These are phyloP conservation scores for Lutjanus campechanus DNA, from an alignment of 2,797 vertebrate species.

Conservation along the genomic window DNA sequence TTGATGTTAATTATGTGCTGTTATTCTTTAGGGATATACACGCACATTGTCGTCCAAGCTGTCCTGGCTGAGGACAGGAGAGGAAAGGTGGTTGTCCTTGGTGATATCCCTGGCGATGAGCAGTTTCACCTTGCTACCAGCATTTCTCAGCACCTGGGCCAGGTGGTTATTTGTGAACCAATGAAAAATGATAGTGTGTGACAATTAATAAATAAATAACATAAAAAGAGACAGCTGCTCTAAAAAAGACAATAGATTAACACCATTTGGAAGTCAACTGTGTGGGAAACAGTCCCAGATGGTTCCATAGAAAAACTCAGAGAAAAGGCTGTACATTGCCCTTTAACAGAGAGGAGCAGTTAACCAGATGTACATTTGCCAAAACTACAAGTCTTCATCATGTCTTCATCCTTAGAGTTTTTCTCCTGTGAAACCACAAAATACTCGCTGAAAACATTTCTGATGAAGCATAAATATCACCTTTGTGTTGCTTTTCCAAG, in stretches of 20 bases:
- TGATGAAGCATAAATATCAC: background rate
- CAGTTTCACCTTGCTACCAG: constrained; percentile 91
- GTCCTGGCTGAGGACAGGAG: constrained; percentile 76
- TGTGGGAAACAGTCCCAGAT: background rate
- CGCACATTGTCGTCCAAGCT: constrained; percentile 65
- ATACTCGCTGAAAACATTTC: too few relatives aligned
- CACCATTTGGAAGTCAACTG: background rate
- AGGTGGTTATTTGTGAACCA: constrained; percentile 45
- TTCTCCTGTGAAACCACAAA: background rate
- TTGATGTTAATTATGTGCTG: background rate
- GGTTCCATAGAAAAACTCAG: background rate
- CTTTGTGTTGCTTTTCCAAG: too few relatives aligned
- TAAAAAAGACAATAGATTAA: background rate
- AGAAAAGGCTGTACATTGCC: background rate
- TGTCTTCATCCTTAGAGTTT: background rate
- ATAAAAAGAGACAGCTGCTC: constrained; percentile 9
- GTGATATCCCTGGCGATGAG: constrained; percentile 91
- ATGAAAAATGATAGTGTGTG: constrained; percentile 23
- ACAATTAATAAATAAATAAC: constrained; percentile 27
- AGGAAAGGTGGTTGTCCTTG: constrained; percentile 81
- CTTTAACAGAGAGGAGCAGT: background rate
- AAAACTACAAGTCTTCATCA: background rate
- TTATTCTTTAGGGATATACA: background rate
- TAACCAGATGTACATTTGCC: background rate
- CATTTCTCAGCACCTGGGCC: constrained; percentile 89